A percentile compares a stretch with the other conserved stretches of the same genome.
Evolutionary conservation across 2,888 invertebrate genomes (phyloP).

Genomic region (Drosophila emarginata): DNA sequence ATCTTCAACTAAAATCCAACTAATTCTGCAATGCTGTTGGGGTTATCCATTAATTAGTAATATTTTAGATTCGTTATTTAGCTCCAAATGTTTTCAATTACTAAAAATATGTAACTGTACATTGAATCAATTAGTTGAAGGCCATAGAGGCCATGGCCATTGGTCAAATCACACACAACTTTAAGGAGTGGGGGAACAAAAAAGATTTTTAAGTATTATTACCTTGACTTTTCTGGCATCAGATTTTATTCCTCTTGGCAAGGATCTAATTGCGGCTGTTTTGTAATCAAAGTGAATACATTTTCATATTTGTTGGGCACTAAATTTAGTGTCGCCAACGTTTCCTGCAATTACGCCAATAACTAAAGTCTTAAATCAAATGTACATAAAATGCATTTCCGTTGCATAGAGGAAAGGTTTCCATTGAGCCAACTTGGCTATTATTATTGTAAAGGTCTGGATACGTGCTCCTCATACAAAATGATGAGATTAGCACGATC

Average conservation of each 20-base stretch:
- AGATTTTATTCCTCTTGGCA: conserved; percentile 46
- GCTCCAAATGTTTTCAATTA: conserved; percentile 24
- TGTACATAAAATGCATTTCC: conserved; percentile 48
- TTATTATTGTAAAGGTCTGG: background rate
- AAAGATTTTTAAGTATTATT: background rate
- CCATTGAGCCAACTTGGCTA: conserved; percentile 24
- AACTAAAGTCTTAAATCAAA: conserved; percentile 46
- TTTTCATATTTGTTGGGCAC: background rate
- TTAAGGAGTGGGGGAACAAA: background rate
- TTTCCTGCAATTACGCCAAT: conserved; percentile 56
- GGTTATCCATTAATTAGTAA: conserved; percentile 38
- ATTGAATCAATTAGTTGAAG: conserved; percentile 49
- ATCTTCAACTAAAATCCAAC: background rate
- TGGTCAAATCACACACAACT: conserved; percentile 22
- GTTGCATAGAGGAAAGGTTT: conserved; percentile 17
- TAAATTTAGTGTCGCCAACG: conserved; percentile 43
- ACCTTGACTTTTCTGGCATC: conserved; percentile 40
- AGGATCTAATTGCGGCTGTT: conserved; percentile 49
- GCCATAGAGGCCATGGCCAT: conserved; percentile 43
- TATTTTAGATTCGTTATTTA: conserved; percentile 23
- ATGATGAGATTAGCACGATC: conserved; percentile 41
- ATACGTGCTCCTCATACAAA: conserved; percentile 62
- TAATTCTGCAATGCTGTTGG: conserved; percentile 9
- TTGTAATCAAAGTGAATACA: conserved; percentile 24
- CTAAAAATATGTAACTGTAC: conserved; percentile 13